These are phyloP conservation scores for Lepidonotus clava DNA, from an alignment of 2,888 invertebrate species.

Conservation along the genomic window DNA sequence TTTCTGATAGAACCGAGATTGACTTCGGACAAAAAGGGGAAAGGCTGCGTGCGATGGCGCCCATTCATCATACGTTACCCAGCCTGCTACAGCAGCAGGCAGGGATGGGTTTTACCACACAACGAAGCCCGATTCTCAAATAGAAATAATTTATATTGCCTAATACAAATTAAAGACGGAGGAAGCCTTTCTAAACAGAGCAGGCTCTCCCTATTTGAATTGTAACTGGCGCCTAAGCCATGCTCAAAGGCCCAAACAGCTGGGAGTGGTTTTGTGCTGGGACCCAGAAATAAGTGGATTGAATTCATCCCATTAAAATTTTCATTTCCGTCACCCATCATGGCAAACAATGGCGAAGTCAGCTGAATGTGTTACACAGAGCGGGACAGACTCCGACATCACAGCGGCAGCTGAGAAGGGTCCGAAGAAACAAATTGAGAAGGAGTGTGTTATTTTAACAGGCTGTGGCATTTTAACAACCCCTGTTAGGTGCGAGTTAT, in stretches of 20 bases:
- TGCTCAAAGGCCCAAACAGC: too few relatives aligned
- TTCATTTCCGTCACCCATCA: slow-evolving; percentile 47
- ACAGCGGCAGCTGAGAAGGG: too few relatives aligned
- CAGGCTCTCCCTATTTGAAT: background rate
- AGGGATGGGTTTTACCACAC: background rate
- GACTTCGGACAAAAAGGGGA: background rate
- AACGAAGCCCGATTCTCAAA: background rate
- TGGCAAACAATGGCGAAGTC: slow-evolving; percentile 7
- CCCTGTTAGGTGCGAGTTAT: too few relatives aligned
- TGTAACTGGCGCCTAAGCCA: slow-evolving; percentile 9
- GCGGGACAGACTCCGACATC: too few relatives aligned
- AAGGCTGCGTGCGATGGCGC: background rate
- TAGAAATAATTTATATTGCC: slow-evolving; percentile 23
- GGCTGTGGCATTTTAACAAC: too few relatives aligned
- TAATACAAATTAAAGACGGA: background rate
- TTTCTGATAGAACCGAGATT: background rate
- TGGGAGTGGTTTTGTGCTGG: background rate
- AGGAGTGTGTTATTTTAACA: too few relatives aligned
- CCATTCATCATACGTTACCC: background rate
- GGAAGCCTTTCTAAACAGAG: background rate
- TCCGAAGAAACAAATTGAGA: too few relatives aligned
- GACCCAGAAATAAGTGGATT: slow-evolving; percentile 45
- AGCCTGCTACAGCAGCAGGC: background rate
- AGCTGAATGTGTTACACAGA: too few relatives aligned
- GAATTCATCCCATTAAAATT: slow-evolving; percentile 41